Evolutionary conservation across 2,888 invertebrate species (phyloP).

Genomic region (Nysson spinosus): DNA sequence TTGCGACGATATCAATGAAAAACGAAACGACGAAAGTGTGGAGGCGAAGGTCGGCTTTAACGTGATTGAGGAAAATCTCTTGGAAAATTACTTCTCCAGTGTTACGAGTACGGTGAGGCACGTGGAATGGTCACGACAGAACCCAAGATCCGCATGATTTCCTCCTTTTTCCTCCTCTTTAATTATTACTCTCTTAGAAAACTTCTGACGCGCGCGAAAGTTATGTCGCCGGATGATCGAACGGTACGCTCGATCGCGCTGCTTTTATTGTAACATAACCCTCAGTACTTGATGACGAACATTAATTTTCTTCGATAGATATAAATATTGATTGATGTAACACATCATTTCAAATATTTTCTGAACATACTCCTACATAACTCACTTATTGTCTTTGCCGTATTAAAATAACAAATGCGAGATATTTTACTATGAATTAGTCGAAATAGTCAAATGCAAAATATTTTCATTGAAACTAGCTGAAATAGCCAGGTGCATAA

Average conservation of each 20-base stretch:
- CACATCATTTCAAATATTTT: too few species aligned
- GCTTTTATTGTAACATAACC: too few species aligned
- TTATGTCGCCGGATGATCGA: neutral
- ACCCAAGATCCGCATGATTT: neutral
- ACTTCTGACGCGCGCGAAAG: neutral
- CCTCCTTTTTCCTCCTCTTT: neutral
- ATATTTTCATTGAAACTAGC: too few species aligned
- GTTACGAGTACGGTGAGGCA: neutral
- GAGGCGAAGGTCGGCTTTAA: slow-evolving; percentile 27
- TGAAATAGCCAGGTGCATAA: too few species aligned
- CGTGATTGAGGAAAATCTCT: slow-evolving; percentile 21
- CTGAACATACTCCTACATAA: too few species aligned
- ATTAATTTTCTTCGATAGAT: too few species aligned
- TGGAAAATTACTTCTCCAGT: slow-evolving; percentile 10
- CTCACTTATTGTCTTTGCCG: too few species aligned
- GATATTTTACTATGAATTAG: too few species aligned
- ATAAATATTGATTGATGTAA: too few species aligned
- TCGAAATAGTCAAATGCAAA: too few species aligned
- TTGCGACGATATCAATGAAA: slow-evolving; percentile 24
- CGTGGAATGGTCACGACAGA: slow-evolving; percentile 4
- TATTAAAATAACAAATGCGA: too few species aligned
- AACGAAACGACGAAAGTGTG: slow-evolving; percentile 25
- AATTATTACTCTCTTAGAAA: neutral
- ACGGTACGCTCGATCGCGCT: neutral
- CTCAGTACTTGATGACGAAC: too few species aligned